Evolutionary conservation across 2,797 vertebrate species (phyloP).

Genomic region (Danio albolineatus): DNA sequence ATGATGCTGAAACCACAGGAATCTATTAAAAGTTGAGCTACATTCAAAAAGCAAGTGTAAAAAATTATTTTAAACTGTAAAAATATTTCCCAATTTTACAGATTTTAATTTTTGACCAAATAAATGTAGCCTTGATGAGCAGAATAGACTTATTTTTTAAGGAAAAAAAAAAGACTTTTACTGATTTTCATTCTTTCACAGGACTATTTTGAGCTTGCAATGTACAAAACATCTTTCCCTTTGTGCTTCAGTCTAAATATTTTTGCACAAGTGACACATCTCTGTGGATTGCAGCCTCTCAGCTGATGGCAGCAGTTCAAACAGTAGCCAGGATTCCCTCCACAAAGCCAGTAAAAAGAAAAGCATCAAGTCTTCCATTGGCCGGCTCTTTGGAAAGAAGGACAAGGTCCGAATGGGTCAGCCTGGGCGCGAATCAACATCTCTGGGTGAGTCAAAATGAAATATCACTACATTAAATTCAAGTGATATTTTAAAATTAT

Average conservation of each 20-base stretch:
- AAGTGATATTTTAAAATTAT: too few relatives aligned
- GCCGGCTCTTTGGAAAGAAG: constrained; percentile 90
- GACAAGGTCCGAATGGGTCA: constrained; percentile 88
- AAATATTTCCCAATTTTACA: too few relatives aligned
- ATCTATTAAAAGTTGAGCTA: too few relatives aligned
- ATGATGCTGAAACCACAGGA: too few relatives aligned
- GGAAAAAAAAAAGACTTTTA: too few relatives aligned
- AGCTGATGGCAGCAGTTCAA: constrained; percentile 79
- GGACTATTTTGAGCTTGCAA: background rate
- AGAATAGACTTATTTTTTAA: too few relatives aligned
- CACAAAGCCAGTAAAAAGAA: constrained; percentile 93
- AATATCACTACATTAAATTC: too few relatives aligned
- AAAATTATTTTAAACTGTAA: too few relatives aligned
- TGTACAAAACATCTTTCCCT: background rate
- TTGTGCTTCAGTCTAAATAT: background rate
- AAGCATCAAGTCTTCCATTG: constrained; percentile 93
- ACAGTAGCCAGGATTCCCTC: constrained; percentile 88
- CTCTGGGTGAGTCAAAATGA: constrained; percentile 78
- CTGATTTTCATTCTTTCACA: background rate
- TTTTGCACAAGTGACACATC: background rate
- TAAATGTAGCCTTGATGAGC: too few relatives aligned
- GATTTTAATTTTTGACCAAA: too few relatives aligned
- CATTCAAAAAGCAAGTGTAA: too few relatives aligned
- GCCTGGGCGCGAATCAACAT: constrained; percentile 84
- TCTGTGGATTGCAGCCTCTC: constrained; percentile 70